These are phyloP conservation scores for Myoxocephalus aenaeus DNA, from an alignment of 2,797 vertebrate species.

Conservation along the genomic window DNA sequence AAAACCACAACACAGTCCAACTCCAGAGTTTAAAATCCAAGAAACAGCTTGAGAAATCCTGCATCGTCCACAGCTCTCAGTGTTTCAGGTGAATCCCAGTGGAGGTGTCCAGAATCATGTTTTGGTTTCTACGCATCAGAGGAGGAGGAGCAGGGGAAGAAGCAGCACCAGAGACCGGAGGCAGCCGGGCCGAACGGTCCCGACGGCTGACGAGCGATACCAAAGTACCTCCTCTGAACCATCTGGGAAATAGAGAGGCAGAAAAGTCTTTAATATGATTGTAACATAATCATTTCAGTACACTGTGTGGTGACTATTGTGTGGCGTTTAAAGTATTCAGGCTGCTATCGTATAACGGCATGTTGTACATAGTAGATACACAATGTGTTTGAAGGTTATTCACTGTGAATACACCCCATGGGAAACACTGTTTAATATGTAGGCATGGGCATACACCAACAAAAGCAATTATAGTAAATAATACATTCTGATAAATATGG, in stretches of 20 bases:
- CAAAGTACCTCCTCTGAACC: constrained; percentile 78
- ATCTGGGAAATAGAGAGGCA: constrained; percentile 64
- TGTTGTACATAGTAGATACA: not conserved
- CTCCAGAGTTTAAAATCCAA: not conserved
- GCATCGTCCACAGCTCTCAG: not conserved
- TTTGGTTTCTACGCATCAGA: constrained; percentile 21
- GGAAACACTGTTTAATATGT: too few relatives aligned
- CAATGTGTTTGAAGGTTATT: not conserved
- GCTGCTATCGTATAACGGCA: not conserved
- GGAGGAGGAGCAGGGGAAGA: constrained; percentile 41
- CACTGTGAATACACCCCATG: not conserved
- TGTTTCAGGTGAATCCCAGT: not conserved
- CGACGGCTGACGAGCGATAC: constrained; percentile 70
- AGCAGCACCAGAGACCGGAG: constrained; percentile 49
- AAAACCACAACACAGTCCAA: not conserved
- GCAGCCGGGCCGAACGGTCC: constrained; percentile 22
- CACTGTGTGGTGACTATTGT: not conserved
- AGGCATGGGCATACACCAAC: too few relatives aligned
- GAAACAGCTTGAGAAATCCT: not conserved
- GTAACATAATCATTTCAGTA: too few relatives aligned
- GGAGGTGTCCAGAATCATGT: not conserved
- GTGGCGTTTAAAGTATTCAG: not conserved
- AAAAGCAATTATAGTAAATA: not conserved
- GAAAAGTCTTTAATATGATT: not conserved
- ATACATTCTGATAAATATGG: not conserved